Percentiles rank a stretch among this genome's conserved stretches.
Conservation (phyloP, 2,797 vertebrate species). For the Malacoraja senta region DNA sequence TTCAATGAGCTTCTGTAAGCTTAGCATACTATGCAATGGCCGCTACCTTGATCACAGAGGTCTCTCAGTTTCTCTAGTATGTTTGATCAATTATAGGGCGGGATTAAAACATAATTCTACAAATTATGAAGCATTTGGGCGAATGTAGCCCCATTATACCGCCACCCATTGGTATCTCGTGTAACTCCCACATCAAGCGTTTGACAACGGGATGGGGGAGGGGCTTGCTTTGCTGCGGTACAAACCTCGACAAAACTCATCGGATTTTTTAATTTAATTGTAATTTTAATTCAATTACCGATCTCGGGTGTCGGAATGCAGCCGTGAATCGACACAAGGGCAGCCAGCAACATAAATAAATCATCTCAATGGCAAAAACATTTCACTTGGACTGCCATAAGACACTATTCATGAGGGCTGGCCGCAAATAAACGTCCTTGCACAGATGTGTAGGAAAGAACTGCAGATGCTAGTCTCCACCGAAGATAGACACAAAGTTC, state of each 20-base stretch:
- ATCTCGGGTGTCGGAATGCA: not conserved
- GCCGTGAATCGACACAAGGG: not conserved
- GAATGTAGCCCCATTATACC: not conserved
- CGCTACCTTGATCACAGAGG: not conserved
- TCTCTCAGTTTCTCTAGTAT: not conserved
- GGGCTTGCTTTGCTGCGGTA: not conserved
- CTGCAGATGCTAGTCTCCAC: no score
- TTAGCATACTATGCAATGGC: no score
- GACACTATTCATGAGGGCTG: not conserved
- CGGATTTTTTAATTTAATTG: not conserved
- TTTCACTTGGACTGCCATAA: not conserved
- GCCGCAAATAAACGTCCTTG: not conserved
- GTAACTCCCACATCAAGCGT: not conserved
- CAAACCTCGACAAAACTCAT: not conserved
- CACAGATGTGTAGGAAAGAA: no score
- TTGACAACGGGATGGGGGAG: not conserved
- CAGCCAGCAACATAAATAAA: not conserved
- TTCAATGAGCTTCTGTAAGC: no score
- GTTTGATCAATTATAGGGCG: not conserved
- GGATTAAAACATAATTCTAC: not conserved
- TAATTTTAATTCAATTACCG: not conserved
- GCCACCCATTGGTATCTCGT: slow-evolving; percentile 10
- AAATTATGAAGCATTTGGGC: not conserved
- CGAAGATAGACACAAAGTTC: no score
- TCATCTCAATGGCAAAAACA: not conserved